These are phyloP conservation scores for Malachius bipustulatus DNA, from an alignment of 2,888 invertebrate genomes.

Conservation along the genomic window DNA sequence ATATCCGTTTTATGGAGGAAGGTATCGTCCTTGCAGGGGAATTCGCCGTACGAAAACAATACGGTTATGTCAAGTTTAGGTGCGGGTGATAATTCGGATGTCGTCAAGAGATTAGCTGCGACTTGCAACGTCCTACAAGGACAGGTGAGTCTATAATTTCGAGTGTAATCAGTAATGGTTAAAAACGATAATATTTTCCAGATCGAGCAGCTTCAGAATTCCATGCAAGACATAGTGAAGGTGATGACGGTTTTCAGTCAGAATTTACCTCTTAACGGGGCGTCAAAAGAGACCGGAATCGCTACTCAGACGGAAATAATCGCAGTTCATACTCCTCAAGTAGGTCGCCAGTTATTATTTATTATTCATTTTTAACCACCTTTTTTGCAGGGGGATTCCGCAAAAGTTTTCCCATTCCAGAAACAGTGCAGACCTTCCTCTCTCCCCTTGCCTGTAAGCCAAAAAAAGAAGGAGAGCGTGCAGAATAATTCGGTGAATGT, in stretches of 20 bases:
- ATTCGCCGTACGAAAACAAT: constrained; percentile 16
- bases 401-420: constrained; percentile 35
- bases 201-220: constrained; percentile 68
- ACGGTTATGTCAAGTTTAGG: constrained; percentile 25
- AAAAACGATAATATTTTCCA: constrained; percentile 30
- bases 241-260: constrained; percentile 49
- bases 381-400: constrained; percentile 31
- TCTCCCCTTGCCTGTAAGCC: constrained; percentile 32
- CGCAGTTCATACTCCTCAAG: constrained; percentile 66
- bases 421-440: constrained; percentile 35
- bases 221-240: constrained; percentile 65
- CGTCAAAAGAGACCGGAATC: constrained; percentile 38
- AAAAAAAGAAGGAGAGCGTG: constrained; percentile 27
- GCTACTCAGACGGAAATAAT: constrained; percentile 72
- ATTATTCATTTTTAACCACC: background rate
- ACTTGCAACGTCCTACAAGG: constrained; percentile 62
- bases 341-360: constrained; percentile 27
- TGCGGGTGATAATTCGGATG: constrained; percentile 43
- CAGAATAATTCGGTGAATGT: constrained; percentile 15
- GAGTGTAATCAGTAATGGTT: too few relatives aligned
- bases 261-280: constrained; percentile 25
- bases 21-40: constrained; percentile 54
- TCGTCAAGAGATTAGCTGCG: constrained; percentile 60
- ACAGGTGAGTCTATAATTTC: constrained; percentile 43
- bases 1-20: constrained; percentile 85